These are phyloP conservation scores for Noturus placidus DNA, from an alignment of 2,113 vertebrate species.

Conservation along the genomic window DNA sequence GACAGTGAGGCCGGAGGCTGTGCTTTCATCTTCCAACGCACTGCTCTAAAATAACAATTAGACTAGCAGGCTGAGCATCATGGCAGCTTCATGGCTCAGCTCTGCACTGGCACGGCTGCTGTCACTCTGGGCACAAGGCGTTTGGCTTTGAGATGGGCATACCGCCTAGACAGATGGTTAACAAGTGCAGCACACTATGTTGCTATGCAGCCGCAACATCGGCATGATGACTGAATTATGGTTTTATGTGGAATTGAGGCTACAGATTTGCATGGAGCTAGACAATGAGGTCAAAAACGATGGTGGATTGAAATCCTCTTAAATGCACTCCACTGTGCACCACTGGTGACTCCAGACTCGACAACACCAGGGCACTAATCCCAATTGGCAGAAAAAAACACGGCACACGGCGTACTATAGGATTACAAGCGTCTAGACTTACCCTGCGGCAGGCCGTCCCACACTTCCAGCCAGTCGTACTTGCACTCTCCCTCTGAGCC, in stretches of 20 bases:
- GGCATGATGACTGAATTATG: slow-evolving; percentile 45
- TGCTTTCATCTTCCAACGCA: slow-evolving; percentile 51
- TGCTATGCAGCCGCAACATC: slow-evolving; percentile 28
- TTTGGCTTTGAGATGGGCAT: slow-evolving; percentile 17
- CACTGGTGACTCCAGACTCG: slow-evolving; percentile 37
- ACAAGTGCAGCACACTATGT: slow-evolving; percentile 12
- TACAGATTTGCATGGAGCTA: slow-evolving; percentile 40
- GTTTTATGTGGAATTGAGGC: slow-evolving; percentile 26
- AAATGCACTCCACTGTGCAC: slow-evolving; percentile 26
- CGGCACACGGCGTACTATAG: background rate
- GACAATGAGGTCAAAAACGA: slow-evolving; percentile 47
- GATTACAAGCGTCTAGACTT: slow-evolving; percentile 57
- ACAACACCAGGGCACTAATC: slow-evolving; percentile 45
- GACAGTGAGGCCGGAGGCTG: slow-evolving; percentile 40
- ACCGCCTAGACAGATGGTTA: slow-evolving; percentile 44
- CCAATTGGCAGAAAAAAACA: slow-evolving; percentile 19
- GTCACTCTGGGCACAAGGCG: slow-evolving; percentile 1
- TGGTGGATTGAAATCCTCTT: slow-evolving; percentile 49
- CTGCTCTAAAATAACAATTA: slow-evolving; percentile 45
- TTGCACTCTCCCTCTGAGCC: slow-evolving; percentile 93
- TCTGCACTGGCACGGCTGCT: slow-evolving; percentile 8
- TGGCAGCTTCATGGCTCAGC: slow-evolving; percentile 22
- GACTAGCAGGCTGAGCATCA: slow-evolving; percentile 25
- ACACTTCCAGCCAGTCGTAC: slow-evolving; percentile 97
- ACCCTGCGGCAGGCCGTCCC: slow-evolving; percentile 97